Base-by-base conservation (phyloP, 1,140 invertebrate species). In the Araneus ventricosus region DNA sequence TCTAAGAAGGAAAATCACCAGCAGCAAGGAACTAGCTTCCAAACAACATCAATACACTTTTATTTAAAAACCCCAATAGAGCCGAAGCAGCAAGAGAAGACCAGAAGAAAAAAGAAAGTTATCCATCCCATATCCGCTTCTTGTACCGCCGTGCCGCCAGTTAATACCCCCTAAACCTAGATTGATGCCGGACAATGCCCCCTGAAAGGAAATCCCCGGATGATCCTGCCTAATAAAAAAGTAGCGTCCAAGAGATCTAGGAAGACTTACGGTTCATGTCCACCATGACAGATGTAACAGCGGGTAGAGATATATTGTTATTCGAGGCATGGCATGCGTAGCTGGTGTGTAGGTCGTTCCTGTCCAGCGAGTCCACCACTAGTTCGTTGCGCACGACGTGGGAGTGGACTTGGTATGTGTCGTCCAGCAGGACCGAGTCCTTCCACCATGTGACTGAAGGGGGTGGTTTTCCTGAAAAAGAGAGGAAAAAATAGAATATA, bases 391-490 rank as follows among this genome's bases (percentile, higher is more conserved):
- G 96, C 59, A 97, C 97, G 45, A 97, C 95, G 2, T 97, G 97
- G 4, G 96, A 94, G 45, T 97, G 95, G 94, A 97, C 96, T 94
- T 97, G 97, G 95, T 96, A 98, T 7, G 97, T 97, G 94, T 98
- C 97, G 95, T 98, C 98, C 94, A 98, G 97, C 94, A 98, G 96
- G 5, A 96, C 96, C 95, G 98, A 98, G 95, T 98, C 97, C 93
- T 98, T 96, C 95, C 97, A 98, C 98, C 98, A 98, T 57, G 96
- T 97, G n/a, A 98, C 96, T 93, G 96, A 96, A 0, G 98, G 98
- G 93, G 96, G 96, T 30, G 98, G 98, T 92, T 96, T 96, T 94
- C 98, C 98, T 98, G 95, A 94, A 94, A 89, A 94, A 82, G 37
- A 86, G 30, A 10, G 14, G 10, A 8, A 63, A 63, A 63, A 22